Evolutionary conservation across 2,113 vertebrate genomes (phyloP).

Genomic region (Pristiophorus japonicus): DNA sequence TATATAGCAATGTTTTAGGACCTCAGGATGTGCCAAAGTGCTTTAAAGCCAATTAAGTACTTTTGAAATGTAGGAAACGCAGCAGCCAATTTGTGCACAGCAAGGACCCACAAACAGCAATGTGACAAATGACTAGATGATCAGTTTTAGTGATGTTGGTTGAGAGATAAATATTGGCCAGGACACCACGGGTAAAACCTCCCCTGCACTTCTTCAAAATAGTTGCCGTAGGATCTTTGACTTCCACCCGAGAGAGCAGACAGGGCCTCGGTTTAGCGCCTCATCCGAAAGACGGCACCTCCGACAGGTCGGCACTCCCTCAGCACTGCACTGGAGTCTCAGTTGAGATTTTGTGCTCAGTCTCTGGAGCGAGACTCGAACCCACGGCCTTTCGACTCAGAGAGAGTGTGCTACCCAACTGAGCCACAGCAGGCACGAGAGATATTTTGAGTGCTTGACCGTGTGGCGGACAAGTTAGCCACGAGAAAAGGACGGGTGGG

Average conservation of each 20-base stretch:
- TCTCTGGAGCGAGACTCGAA: not conserved
- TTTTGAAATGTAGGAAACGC: not conserved
- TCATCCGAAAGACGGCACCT: not conserved
- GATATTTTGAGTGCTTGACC: not conserved
- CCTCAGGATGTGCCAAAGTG: not conserved
- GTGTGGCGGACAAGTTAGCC: not conserved
- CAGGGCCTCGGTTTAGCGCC: too few relatives aligned
- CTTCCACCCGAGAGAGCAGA: not conserved
- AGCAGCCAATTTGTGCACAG: not conserved
- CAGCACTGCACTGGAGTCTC: not conserved
- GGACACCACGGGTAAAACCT: not conserved
- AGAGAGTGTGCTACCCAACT: not conserved
- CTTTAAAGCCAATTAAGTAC: not conserved
- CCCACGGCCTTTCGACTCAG: not conserved
- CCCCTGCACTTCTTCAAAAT: not conserved
- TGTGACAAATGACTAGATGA: not conserved
- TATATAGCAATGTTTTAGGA: not conserved
- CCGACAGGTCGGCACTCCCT: not conserved
- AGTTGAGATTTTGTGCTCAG: not conserved
- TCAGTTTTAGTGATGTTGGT: not conserved
- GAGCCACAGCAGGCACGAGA: not conserved
- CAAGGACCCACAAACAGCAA: not conserved
- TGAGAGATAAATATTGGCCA: not conserved
- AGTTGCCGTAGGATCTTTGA: not conserved
- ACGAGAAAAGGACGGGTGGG: not conserved